Base-by-base conservation (phyloP, 1,140 invertebrate species). In the Anoplolepis gracilipes region DNA sequence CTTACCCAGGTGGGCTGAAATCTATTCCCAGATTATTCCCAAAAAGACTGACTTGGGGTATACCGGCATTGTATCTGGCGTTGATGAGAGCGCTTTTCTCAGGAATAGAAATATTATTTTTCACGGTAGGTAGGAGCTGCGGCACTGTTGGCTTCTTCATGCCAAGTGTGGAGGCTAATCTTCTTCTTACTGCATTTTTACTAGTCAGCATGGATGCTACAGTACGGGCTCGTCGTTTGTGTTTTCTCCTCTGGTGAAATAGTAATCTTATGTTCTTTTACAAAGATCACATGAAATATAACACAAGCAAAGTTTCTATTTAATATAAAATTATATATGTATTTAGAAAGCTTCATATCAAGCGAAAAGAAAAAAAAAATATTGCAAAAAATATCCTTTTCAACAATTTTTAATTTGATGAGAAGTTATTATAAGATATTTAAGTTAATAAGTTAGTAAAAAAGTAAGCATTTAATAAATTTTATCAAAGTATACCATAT, bases 1-100 rank as follows among this genome's bases (percentile, higher is more conserved):
- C 92, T 94, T 86, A 95, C 94, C 92, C 93, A 30, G 93, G 92
- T 49, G 94, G 94, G 88, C 92, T 93, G 86, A 93, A 95, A 88
- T 93, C 90, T 30, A 95, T 86, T 30, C 91, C 85, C 55, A 94
- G 90, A 85, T 91, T 87, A 77, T 87, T 76, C 25, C 94, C 94
- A 67, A 95, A 92, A 1, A 95, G 87, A 87, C 92, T 95, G 28
- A 95, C 81, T 85, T 91, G 93, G 46, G 91, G 59, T 25, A 95
- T 94, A 42, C 93, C 94, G 65, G 94, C 90, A 22, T 84, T 89
- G 65, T 92, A 90, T 87, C 92, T 90, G 16, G 91, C 42, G 49
- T 69, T 88, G 1, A 28, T 82, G 6, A 94, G 39, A 3, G 69
- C 13, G 6, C 84, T 81, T 75, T 70, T 85, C n/a, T 92, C 91